phyloP scores from a whole-genome alignment of 2,113 vertebrate species.

The Peucedramus taeniatus region DNA sequence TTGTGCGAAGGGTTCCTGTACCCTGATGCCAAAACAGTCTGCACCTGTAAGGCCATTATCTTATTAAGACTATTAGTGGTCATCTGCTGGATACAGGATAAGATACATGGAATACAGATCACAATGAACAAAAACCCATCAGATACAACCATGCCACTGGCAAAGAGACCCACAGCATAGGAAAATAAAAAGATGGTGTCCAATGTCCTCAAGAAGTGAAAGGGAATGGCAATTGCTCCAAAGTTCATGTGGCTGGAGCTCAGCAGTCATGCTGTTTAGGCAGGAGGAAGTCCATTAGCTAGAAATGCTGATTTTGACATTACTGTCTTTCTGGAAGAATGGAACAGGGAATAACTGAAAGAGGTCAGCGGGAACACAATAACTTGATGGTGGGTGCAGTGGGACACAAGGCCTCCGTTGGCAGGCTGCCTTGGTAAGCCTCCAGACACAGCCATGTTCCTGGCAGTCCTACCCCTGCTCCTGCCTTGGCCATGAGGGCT shows the following conservation, averaged over 20 bases:
- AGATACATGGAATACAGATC: background rate
- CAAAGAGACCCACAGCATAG: background rate
- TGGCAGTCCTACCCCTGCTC: no score
- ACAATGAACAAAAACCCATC: no score
- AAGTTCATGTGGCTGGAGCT: background rate
- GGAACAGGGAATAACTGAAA: background rate
- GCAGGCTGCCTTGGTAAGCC: no score
- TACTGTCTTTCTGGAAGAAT: background rate
- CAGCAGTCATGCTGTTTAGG: background rate
- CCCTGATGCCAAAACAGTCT: background rate
- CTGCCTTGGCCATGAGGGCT: background rate
- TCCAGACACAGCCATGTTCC: no score
- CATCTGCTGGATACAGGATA: background rate
- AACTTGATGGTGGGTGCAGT: background rate
- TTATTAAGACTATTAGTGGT: background rate
- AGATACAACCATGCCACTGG: background rate
- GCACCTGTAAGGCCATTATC: background rate
- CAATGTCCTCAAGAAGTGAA: background rate
- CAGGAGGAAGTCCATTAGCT: no score
- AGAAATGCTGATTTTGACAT: background rate
- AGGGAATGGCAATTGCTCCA: background rate
- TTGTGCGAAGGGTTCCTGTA: background rate
- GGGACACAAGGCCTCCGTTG: background rate
- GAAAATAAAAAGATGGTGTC: background rate
- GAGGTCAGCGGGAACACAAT: background rate